These are phyloP conservation scores for Parotia lawesii DNA, from an alignment of 2,113 vertebrate species.

Conservation along the genomic window DNA sequence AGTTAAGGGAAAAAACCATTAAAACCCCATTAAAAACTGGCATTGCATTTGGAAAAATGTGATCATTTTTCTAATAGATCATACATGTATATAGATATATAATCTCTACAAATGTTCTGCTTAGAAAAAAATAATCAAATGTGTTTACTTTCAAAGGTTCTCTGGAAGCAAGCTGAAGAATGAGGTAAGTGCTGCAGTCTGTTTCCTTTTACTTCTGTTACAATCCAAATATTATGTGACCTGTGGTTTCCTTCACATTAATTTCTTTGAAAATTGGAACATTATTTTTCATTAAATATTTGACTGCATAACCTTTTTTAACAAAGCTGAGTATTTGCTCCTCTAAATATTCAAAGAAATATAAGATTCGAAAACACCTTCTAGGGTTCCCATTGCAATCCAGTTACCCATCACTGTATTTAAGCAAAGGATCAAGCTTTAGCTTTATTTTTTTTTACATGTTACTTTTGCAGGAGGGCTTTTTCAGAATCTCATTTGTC, in stretches of 20 bases:
- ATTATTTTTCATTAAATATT: background rate
- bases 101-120: background rate
- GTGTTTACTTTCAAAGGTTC: conserved; percentile 80
- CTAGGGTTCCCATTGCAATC: background rate
- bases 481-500: background rate
- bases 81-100: background rate
- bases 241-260: background rate
- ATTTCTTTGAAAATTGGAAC: background rate
- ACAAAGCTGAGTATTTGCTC: background rate
- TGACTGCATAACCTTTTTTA: background rate
- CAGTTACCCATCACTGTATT: background rate
- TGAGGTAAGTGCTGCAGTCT: conserved; percentile 78
- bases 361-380: background rate
- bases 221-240: background rate
- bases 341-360: background rate
- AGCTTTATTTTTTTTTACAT: background rate
- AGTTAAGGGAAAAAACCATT: background rate
- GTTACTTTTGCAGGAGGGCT: background rate
- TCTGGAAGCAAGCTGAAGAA: conserved; percentile 97
- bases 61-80: background rate
- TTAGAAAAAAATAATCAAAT: conserved; percentile 35
- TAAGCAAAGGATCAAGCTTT: background rate
- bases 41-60: background rate
- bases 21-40: background rate
- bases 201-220: background rate